Conservation (phyloP, 2,888 invertebrate species). For the Eristalis arbustorum region DNA sequence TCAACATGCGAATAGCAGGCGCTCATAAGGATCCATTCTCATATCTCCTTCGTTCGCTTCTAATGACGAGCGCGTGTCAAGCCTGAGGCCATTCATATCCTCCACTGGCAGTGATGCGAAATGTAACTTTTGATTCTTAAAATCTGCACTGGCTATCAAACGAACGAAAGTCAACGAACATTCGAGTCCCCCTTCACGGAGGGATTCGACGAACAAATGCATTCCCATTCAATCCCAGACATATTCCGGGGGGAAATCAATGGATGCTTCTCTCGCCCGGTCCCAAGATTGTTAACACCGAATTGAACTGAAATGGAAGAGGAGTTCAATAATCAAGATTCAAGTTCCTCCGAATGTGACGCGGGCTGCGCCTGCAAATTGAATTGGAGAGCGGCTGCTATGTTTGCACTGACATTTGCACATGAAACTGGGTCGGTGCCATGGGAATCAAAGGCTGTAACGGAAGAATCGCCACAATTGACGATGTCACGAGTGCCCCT, state of each 20-base stretch:
- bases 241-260: constrained; percentile 42
- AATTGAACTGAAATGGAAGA: background rate
- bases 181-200: background rate
- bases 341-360: background rate
- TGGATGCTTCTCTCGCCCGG: background rate
- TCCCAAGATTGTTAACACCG: constrained; percentile 26
- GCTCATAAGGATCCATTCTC: constrained; percentile 2
- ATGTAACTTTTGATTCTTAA: background rate
- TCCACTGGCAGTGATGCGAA: background rate
- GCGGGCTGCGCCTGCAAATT: background rate
- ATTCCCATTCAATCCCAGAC: background rate
- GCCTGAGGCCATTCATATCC: background rate
- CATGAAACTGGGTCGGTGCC: background rate
- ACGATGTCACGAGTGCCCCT: background rate
- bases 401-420: background rate
- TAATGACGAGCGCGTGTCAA: constrained; percentile 3
- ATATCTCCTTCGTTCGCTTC: background rate
- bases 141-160: background rate
- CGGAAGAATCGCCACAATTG: background rate
- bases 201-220: background rate
- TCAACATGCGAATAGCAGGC: background rate
- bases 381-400: background rate
- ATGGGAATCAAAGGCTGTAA: background rate
- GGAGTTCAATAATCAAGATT: constrained; percentile 18
- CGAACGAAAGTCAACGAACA: background rate